These are phyloP conservation scores for Cheumatopsyche charites DNA, from an alignment of 1,140 invertebrate species.

Conservation along the genomic window DNA sequence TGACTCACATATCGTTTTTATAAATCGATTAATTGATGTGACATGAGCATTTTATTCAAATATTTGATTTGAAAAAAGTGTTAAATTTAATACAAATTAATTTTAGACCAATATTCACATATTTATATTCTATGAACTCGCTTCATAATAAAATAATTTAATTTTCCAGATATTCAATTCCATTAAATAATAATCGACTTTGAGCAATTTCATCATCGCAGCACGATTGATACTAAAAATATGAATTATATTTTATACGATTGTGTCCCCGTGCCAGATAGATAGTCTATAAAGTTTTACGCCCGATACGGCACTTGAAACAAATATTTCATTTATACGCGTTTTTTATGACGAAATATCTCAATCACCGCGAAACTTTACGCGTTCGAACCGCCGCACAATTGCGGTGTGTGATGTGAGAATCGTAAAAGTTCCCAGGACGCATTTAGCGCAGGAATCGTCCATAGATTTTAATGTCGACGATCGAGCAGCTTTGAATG, in stretches of 20 bases:
- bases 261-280: background rate
- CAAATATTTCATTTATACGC: conserved; percentile 12
- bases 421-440: conserved; percentile 21
- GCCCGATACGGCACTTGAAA: conserved; percentile 7
- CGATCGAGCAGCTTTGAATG: background rate
- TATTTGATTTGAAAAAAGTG: too few species aligned
- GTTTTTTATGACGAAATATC: conserved; percentile 30
- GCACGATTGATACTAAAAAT: background rate
- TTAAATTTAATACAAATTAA: too few species aligned
- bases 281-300: conserved; percentile 6
- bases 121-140: too few species aligned
- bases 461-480: background rate
- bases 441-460: background rate
- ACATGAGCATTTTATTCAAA: too few species aligned
- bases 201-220: background rate
- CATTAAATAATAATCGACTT: too few species aligned
- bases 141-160: too few species aligned
- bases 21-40: too few species aligned
- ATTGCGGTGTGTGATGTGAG: conserved; percentile 32
- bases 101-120: too few species aligned
- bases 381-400: background rate
- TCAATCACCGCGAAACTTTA: conserved; percentile 22
- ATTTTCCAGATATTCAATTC: too few species aligned
- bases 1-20: too few species aligned
- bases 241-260: conserved; percentile 14